Base-by-base conservation (phyloP, 2,797 vertebrate species). In the Cirrhinus molitorella region DNA sequence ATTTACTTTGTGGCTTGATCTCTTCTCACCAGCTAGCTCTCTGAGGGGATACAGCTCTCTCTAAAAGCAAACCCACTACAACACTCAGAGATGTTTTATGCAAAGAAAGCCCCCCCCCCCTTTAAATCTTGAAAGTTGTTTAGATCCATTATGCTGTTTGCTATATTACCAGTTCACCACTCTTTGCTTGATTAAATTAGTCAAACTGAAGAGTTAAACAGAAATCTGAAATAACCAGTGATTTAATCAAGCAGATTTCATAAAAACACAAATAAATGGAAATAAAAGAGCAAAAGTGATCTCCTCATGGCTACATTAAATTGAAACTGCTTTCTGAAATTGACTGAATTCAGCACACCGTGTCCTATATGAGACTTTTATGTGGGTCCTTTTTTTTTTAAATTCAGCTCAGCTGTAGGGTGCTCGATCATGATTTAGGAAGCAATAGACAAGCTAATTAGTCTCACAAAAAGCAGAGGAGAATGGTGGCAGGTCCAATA, bases 351-450 rank as follows among this genome's bases (percentile, higher is more conserved):
- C 14, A 14, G 71, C 47, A 83, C 65, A 77, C 70, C 37, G 37
- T 79, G 68, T 81, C 63, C 82, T 55, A 25, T 79, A 49, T 55
- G 51, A 28, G 66, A 23, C n/a, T 51, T 85, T 79, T 68, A 55
- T 66, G 7, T 51, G 19, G 37, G 25, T 79, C 67, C 25, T 43
- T 68, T 17, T 79, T 79, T 83, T 81, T 86, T 85, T n/a, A n/a
- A 59, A 87, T 87, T 75, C 77, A 21, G 83, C 61, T 74, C 85
- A 75, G 53, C 86, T 87, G 80, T 85, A 79, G 40, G 74, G 84
- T 87, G 84, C 89, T 92, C 89, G 45, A 88, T 94, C 89, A 89
- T 88, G 84, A 90, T 92, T 92, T 89, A 80, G 81, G 83, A 70
- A 82, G 77, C 43, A 71, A 87, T 81, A 86, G 88, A 92, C 86